A percentile compares a stretch with the other conserved stretches of the same genome.
phyloP scores from a whole-genome alignment of 2,888 invertebrate species.

The Carpatolechia fugitivella region DNA sequence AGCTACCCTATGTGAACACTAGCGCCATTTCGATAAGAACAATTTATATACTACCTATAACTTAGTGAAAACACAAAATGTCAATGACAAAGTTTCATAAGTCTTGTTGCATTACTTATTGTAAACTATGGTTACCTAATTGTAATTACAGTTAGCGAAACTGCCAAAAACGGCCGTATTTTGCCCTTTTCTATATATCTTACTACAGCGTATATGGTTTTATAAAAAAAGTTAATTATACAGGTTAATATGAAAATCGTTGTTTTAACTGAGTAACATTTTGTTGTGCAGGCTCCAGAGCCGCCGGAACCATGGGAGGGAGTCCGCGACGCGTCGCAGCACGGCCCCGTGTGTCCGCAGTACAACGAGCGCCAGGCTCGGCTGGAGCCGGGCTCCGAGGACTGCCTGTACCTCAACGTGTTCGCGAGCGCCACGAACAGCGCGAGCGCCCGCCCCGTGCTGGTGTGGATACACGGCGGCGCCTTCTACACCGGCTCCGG shows the following conservation, averaged over 20 bases:
- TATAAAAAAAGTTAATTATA: too few relatives aligned
- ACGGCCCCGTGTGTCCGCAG: slow-evolving; percentile 69
- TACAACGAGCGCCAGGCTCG: slow-evolving; percentile 70
- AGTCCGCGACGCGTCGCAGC: slow-evolving; percentile 54
- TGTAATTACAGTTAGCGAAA: too few relatives aligned
- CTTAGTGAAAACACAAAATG: too few relatives aligned
- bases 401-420: slow-evolving; percentile 85
- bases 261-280: neutral
- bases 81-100: too few relatives aligned
- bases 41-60: too few relatives aligned
- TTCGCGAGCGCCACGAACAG: slow-evolving; percentile 66
- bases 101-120: too few relatives aligned
- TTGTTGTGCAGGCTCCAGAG: slow-evolving; percentile 54
- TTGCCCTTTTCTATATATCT: too few relatives aligned
- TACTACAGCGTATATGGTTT: too few relatives aligned
- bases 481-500: slow-evolving; percentile 74
- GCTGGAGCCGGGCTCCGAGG: slow-evolving; percentile 77
- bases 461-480: slow-evolving; percentile 76
- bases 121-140: too few relatives aligned
- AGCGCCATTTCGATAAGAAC: too few relatives aligned
- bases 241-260: neutral
- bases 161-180: too few relatives aligned
- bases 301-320: slow-evolving; percentile 63
- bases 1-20: too few relatives aligned
- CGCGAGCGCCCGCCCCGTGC: slow-evolving; percentile 49